A percentile compares a stretch with the other conserved stretches of the same genome.
Evolutionary conservation across 2,888 invertebrate genomes (phyloP).

Genomic region (Zaprionus lineosus): DNA sequence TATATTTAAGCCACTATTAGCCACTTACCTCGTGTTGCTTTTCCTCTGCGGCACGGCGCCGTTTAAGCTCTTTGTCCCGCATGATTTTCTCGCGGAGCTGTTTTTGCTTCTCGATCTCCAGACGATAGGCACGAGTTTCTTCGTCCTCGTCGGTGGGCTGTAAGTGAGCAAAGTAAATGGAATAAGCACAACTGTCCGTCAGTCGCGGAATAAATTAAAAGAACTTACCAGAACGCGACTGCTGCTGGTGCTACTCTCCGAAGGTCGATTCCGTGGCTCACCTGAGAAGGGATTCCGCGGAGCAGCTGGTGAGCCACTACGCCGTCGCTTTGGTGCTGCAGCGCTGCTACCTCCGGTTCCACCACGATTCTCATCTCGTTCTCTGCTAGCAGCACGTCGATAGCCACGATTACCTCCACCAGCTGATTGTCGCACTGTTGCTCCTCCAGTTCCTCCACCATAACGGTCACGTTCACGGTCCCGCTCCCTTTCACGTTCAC

Average conservation of each 20-base stretch:
- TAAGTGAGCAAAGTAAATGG: background rate
- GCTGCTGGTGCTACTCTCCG: conserved; percentile 58
- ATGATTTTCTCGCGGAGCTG: conserved; percentile 83
- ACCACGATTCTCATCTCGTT: conserved; percentile 74
- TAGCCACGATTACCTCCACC: conserved; percentile 58
- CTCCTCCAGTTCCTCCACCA: conserved; percentile 21
- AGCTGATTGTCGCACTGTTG: conserved; percentile 13
- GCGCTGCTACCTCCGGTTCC: conserved; percentile 22
- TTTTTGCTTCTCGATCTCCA: conserved; percentile 84
- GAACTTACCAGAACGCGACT: conserved; percentile 72
- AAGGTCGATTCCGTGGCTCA: conserved; percentile 70
- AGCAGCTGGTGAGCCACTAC: conserved; percentile 77
- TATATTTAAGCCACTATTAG: no score
- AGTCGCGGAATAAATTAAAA: background rate
- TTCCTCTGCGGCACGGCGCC: conserved; percentile 82
- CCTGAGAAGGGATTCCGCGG: conserved; percentile 62
- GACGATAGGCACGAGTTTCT: conserved; percentile 83
- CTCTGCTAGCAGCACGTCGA: conserved; percentile 72
- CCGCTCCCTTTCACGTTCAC: conserved; percentile 31
- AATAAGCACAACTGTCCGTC: background rate
- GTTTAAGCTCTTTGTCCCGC: conserved; percentile 83
- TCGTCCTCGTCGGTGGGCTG: conserved; percentile 83
- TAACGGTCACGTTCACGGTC: conserved; percentile 56
- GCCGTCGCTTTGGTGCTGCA: conserved; percentile 73
- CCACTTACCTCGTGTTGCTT: conserved; percentile 81